Evolutionary conservation across 1,140 invertebrate species (phyloP).

Genomic region (Nixonia krombeini): DNA sequence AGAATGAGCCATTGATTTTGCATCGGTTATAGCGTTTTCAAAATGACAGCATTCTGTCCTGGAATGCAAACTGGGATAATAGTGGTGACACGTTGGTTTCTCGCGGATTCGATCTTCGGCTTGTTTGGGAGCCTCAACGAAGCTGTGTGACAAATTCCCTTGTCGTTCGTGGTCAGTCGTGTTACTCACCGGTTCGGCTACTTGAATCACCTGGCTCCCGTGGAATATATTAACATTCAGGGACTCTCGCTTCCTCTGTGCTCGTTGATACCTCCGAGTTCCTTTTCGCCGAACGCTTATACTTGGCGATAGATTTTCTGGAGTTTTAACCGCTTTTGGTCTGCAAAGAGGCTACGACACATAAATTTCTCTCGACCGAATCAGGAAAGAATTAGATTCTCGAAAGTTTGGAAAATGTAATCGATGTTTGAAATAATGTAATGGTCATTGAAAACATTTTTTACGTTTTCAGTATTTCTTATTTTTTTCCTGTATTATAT

Average conservation of each 20-base stretch:
- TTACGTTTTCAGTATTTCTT: too few species aligned
- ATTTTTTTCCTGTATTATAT: too few species aligned
- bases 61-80: slow-evolving; percentile 10
- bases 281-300: slow-evolving; percentile 34
- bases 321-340: slow-evolving; percentile 26
- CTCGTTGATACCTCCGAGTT: slow-evolving; percentile 36
- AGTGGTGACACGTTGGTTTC: slow-evolving; percentile 5
- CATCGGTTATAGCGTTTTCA: slow-evolving; percentile 10
- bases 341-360: slow-evolving; percentile 13
- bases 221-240: slow-evolving; percentile 56
- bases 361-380: not conserved
- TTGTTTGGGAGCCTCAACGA: too few species aligned
- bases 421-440: too few species aligned
- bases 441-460: too few species aligned
- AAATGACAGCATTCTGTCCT: slow-evolving; percentile 16
- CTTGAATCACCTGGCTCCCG: slow-evolving; percentile 37
- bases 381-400: not conserved
- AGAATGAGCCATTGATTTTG: slow-evolving; percentile 37
- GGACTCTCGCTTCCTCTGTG: slow-evolving; percentile 36
- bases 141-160: too few species aligned
- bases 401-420: too few species aligned
- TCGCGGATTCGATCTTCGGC: too few species aligned
- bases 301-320: slow-evolving; percentile 30
- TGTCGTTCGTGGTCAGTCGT: slow-evolving; percentile 19
- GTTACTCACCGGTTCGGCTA: slow-evolving; percentile 20